A percentile compares a stretch with the other conserved stretches of the same genome.
These are phyloP conservation scores for Cotesia typhae DNA, from an alignment of 1,140 invertebrate species.

Conservation along the genomic window DNA sequence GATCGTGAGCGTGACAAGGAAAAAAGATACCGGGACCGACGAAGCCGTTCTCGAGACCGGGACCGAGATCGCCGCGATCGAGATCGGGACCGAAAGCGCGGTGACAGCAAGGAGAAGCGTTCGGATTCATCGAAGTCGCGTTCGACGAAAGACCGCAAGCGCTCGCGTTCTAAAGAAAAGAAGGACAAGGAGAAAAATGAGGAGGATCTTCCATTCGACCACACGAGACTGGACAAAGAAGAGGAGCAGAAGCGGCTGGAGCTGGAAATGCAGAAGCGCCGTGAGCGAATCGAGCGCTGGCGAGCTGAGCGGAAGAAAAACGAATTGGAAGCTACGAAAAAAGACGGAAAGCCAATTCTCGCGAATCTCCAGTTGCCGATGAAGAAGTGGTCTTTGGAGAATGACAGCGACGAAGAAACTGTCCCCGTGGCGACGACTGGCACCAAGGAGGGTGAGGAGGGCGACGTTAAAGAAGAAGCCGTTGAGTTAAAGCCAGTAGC, in stretches of 20 bases:
- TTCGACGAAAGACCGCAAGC: conserved; percentile 61
- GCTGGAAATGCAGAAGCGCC: conserved; percentile 94
- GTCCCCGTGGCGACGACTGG: conserved; percentile 55
- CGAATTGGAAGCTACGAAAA: conserved; percentile 80
- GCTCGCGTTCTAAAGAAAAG: conserved; percentile 62
- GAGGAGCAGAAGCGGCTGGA: conserved; percentile 90
- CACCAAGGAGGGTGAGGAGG: conserved; percentile 66
- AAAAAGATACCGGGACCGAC: conserved; percentile 59
- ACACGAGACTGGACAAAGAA: conserved; percentile 81
- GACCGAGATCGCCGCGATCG: conserved; percentile 52
- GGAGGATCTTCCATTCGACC: conserved; percentile 72
- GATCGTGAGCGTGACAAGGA: conserved; percentile 69
- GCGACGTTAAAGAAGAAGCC: conserved; percentile 67
- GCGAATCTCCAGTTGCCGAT: conserved; percentile 70
- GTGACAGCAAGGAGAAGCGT: conserved; percentile 67
- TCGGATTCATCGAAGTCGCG: conserved; percentile 63
- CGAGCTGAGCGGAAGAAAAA: conserved; percentile 79
- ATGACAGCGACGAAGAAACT: conserved; percentile 81
- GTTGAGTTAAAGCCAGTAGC: conserved; percentile 66
- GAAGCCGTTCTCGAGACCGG: conserved; percentile 59
- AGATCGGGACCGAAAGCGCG: conserved; percentile 59
- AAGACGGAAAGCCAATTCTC: conserved; percentile 73
- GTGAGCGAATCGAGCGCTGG: conserved; percentile 74
- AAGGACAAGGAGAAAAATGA: conserved; percentile 70
- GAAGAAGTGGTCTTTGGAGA: conserved; percentile 93